Percentiles rank a stretch among this genome's conserved stretches.
These are phyloP conservation scores for Parochlus steinenii DNA, from an alignment of 2,888 invertebrate genomes.

Conservation along the genomic window DNA sequence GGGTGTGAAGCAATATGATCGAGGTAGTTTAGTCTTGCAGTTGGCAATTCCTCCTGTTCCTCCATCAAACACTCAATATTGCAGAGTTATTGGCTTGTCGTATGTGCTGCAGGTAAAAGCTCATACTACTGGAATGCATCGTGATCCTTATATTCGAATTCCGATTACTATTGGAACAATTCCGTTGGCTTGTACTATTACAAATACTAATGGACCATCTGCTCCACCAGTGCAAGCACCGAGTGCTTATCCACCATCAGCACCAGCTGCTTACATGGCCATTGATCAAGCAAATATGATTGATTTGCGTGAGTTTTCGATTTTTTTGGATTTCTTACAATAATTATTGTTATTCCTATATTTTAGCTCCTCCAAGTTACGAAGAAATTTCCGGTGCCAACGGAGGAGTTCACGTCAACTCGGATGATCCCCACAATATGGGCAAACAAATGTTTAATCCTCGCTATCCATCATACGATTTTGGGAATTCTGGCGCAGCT, in stretches of 20 bases:
- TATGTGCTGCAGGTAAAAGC: conserved; percentile 4
- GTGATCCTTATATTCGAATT: background rate
- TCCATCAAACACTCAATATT: conserved; percentile 7
- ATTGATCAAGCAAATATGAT: too few species aligned
- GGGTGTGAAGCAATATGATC: background rate
- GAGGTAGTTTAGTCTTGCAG: background rate
- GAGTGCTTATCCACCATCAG: background rate
- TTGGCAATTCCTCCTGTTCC: conserved; percentile 8
- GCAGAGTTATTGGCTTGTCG: conserved; percentile 1
- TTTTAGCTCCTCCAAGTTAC: conserved; percentile 8
- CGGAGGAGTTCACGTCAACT: conserved; percentile 7
- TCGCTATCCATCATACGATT: conserved; percentile 8
- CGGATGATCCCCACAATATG: conserved; percentile 2
- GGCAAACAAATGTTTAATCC: conserved; percentile 9
- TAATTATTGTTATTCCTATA: too few species aligned
- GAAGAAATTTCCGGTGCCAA: conserved; percentile 2
- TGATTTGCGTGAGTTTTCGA: too few species aligned
- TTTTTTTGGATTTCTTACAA: too few species aligned
- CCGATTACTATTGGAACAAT: conserved; percentile 9
- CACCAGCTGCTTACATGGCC: too few species aligned
- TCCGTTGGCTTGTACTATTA: too few species aligned
- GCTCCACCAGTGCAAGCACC: background rate
- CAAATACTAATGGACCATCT: too few species aligned
- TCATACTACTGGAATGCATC: background rate
- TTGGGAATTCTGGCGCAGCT: too few species aligned